phyloP scores from a whole-genome alignment of 2,888 invertebrate genomes.

The Euplexia lucipara region DNA sequence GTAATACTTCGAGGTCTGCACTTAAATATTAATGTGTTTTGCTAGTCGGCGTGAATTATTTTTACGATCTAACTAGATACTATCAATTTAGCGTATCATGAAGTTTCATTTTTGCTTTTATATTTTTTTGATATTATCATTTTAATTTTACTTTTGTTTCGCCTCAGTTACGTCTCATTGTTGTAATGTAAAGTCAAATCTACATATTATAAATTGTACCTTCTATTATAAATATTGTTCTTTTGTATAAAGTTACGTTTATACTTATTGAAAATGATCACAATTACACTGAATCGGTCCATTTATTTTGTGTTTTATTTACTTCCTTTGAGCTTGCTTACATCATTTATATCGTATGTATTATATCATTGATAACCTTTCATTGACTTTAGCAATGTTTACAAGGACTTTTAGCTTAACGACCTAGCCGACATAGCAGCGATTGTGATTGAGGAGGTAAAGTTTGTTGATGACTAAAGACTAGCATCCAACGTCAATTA shows the following conservation, averaged over 20 bases:
- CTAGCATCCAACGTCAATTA: not conserved
- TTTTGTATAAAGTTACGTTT: constrained; percentile 75
- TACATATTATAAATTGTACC: constrained; percentile 67
- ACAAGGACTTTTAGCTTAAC: not conserved
- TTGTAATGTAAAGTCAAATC: constrained; percentile 68
- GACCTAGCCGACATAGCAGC: too few relatives aligned
- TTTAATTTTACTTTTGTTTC: constrained; percentile 61
- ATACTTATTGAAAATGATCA: constrained; percentile 72
- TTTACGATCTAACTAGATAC: constrained; percentile 57
- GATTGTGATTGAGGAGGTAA: not conserved
- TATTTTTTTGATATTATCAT: constrained; percentile 58
- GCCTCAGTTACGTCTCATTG: constrained; percentile 72
- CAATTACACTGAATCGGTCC: constrained; percentile 83
- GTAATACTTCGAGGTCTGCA: constrained; percentile 61
- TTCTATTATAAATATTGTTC: constrained; percentile 61
- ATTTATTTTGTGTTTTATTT: constrained; percentile 84
- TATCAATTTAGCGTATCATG: constrained; percentile 59
- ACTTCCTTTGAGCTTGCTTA: constrained; percentile 57
- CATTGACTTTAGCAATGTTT: constrained; percentile 6
- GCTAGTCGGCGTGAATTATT: constrained; percentile 73
- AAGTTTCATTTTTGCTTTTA: constrained; percentile 57
- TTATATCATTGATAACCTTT: constrained; percentile 26
- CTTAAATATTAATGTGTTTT: constrained; percentile 66
- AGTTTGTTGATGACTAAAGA: not conserved
- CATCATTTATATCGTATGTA: constrained; percentile 18